Base-by-base conservation (phyloP, 2,797 vertebrate species). In the Mus caroli region DNA sequence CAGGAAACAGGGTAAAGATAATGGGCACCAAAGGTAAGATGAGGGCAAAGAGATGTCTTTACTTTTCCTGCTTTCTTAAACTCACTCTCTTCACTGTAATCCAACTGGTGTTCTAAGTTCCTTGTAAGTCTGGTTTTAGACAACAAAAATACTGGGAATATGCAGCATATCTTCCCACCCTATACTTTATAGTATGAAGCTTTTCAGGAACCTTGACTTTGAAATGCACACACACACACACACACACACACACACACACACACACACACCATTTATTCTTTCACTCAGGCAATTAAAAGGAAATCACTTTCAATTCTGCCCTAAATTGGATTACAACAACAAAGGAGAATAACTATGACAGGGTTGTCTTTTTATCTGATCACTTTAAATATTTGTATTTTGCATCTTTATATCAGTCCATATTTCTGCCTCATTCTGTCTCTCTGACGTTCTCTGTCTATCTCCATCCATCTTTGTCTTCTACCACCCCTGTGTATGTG, bases 271-370 rank as follows among this genome's bases (percentile, higher is more conserved):
- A 46, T 22, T 46, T 46, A 46, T 43, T 11, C 22, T 79, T 93
- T 78, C 77, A 92, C 2, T 87, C 56, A 40, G 0, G n/a, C 8
- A 69, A 46, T 75, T 24, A 46, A 19, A 78, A 67, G 56, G 46
- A 71, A 58, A 64, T 19, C 4, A 2, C 46, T 78, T 92, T 91
- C 40, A 73, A 60, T 73, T 95, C n/a, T 90, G 6, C 62, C 52
- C 89, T 50, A 26, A 52, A 46, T 13, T 17, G 84, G 76, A 93
- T 69, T 62, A 75, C 22, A 85, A 67, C 19, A 88, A 83, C 17
- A n/a, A 77, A 31, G 34, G 71, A 84, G 46, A 54, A 22, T 67
- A 60, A n/a, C 80, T 75, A n/a, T 43, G 73, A 37, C n/a, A 19
- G 22, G 56, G 26, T 14, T 54, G 40, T 34, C 22, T 60, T 37